Evolutionary conservation across 2,113 vertebrate species (phyloP), one percentile per base, ranked within the genome.

Genomic region (Apus apus): DNA sequence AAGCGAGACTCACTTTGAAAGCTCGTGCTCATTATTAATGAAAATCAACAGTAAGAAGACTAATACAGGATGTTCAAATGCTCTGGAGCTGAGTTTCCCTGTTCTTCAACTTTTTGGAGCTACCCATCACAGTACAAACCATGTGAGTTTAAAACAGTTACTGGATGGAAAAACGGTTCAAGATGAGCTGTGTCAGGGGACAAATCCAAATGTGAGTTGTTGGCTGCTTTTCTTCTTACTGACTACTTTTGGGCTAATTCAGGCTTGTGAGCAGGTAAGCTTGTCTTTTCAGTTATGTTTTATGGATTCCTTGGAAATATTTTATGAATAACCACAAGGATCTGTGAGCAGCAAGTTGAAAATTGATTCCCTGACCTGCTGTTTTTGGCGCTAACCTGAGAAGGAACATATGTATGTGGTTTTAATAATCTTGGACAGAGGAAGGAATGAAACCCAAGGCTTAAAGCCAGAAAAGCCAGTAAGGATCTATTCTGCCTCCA

Each of bases 351-450:
- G 26, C 26, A 56, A 68, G 48, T 34, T 79, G 73, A 17, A 84
- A 67, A 58, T 27, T 43, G 4, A 22, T 85, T 48, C 6, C 9
- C 12, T 48, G 26, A 45, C 27, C 9, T 83, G 36, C 43, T 87
- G 10, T 30, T 86, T n/a, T 34, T 26, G 11, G 11, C 4, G 1
- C 15, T 54, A 11, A 13, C 12, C 15, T 40, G 43, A 46, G 48
- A 75, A 79, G n/a, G 16, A 60, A 8, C 5, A 4, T 0, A 0
- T 34, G 26, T 5, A 29, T 62, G 72, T 43, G 29, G 11, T 75
- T 71, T 75, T 62, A 83, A 67, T 76, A 29, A 23, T 70, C n/a
- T 76, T 64, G 27, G 45, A 11, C 29, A 40, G 36, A 62, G 34
- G 53, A 80, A 68, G 53, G 26, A 89, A 12, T 26, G 84, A 53